A percentile compares a stretch with the other conserved stretches of the same genome.
Evolutionary conservation across 1,140 invertebrate genomes (phyloP).

Genomic region (Diploscapter pachys): DNA sequence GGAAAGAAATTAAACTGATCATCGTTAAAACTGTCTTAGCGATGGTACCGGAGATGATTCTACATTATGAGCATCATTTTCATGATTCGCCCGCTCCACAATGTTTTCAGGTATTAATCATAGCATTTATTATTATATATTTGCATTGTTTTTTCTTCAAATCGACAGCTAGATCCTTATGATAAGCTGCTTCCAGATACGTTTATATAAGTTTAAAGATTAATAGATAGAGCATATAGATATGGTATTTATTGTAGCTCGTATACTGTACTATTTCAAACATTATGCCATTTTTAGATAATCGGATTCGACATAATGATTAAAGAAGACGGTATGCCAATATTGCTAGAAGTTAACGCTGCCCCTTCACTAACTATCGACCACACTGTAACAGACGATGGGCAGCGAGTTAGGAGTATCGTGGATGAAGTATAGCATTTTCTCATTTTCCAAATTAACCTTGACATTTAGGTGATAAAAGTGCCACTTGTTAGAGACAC

Average conservation of each 20-base stretch:
- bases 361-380: constrained; percentile 63
- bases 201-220: not conserved
- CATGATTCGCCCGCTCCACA: constrained; percentile 56
- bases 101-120: constrained; percentile 62
- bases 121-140: not conserved
- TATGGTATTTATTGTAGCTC: constrained; percentile 1
- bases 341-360: constrained; percentile 63
- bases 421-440: constrained; percentile 53
- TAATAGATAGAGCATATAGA: not conserved
- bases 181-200: not conserved
- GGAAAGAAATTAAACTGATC: constrained; percentile 61
- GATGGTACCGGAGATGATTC: constrained; percentile 63
- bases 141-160: not conserved
- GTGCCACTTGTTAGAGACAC: constrained; percentile 53
- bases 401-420: constrained; percentile 48
- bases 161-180: not conserved
- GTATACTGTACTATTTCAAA: constrained; percentile 9
- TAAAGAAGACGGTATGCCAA: constrained; percentile 59
- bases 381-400: constrained; percentile 20
- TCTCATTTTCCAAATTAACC: not conserved
- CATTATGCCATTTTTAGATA: constrained; percentile 55
- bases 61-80: constrained; percentile 60
- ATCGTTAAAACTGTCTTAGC: constrained; percentile 62
- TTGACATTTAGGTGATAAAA: constrained; percentile 52
- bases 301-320: constrained; percentile 64